Conservation (phyloP, 2,113 vertebrate genomes). For the Cynoglossus semilaevis region DNA sequence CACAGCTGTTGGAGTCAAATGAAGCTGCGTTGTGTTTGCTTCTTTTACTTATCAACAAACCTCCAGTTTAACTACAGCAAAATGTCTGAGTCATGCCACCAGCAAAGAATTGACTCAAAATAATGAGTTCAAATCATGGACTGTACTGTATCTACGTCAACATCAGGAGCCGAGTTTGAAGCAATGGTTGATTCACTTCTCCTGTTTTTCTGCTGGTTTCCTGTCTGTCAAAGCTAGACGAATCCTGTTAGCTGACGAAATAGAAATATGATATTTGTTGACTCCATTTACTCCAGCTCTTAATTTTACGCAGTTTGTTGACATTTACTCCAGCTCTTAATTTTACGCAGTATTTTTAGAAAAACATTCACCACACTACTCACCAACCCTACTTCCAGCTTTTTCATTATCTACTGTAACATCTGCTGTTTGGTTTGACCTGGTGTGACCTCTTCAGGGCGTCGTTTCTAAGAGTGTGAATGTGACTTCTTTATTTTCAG, state of each 20-base stretch:
- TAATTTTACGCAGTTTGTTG: not conserved
- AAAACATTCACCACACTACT: constrained; percentile 12
- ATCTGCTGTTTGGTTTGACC: constrained; percentile 37
- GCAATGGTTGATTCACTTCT: constrained; percentile 4
- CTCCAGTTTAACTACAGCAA: constrained; percentile 51
- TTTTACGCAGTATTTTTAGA: constrained; percentile 19
- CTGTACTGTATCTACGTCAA: constrained; percentile 11
- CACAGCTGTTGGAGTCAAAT: constrained; percentile 65
- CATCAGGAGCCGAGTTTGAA: constrained; percentile 11
- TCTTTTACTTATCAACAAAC: constrained; percentile 52
- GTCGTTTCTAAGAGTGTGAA: constrained; percentile 26
- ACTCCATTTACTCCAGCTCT: not conserved
- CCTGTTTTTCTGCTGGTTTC: constrained; percentile 16
- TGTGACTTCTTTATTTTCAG: constrained; percentile 62
- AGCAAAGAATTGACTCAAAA: constrained; percentile 20
- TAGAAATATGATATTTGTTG: constrained; percentile 15
- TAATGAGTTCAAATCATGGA: constrained; percentile 31
- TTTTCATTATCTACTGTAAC: constrained; percentile 41
- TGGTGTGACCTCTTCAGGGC: constrained; percentile 22
- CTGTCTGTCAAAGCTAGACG: constrained; percentile 24
- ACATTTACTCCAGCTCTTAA: constrained; percentile 1
- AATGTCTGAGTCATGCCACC: constrained; percentile 50
- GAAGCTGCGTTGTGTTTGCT: constrained; percentile 33
- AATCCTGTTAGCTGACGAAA: constrained; percentile 32
- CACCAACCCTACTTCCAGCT: constrained; percentile 15